These are phyloP conservation scores for Anomalospiza imberbis DNA, from an alignment of 2,797 vertebrate genomes.

Conservation along the genomic window DNA sequence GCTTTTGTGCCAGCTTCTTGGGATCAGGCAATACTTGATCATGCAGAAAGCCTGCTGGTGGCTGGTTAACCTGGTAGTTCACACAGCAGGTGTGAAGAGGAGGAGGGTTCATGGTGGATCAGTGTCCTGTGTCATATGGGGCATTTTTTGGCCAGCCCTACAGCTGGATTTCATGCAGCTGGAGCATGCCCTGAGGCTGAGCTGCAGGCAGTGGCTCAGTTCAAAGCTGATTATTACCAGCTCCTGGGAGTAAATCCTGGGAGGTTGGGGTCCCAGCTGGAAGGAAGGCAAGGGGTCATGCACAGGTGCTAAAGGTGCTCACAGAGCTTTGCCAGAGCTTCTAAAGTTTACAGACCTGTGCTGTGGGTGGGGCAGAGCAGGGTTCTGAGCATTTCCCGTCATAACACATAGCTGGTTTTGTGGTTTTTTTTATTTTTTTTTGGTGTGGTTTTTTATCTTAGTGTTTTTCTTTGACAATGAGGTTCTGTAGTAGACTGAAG, in stretches of 20 bases:
- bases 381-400: background rate
- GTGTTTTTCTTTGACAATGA: background rate
- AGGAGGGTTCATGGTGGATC: background rate
- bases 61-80: background rate
- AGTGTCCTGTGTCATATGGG: background rate
- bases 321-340: background rate
- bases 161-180: background rate
- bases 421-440: background rate
- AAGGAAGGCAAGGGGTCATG: background rate
- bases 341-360: background rate
- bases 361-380: background rate
- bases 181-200: background rate
- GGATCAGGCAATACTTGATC: background rate
- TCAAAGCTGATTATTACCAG: background rate
- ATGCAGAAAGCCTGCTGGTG: background rate
- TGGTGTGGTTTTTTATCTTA: rapidly evolving
- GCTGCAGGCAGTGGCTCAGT: background rate
- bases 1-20: background rate
- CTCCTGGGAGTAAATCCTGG: background rate
- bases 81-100: background rate
- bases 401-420: background rate
- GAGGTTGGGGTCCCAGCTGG: background rate
- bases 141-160: background rate
- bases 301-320: background rate
- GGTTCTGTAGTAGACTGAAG: rapidly evolving